Evolutionary conservation across 2,797 vertebrate genomes (phyloP).

Genomic region (Huso huso): DNA sequence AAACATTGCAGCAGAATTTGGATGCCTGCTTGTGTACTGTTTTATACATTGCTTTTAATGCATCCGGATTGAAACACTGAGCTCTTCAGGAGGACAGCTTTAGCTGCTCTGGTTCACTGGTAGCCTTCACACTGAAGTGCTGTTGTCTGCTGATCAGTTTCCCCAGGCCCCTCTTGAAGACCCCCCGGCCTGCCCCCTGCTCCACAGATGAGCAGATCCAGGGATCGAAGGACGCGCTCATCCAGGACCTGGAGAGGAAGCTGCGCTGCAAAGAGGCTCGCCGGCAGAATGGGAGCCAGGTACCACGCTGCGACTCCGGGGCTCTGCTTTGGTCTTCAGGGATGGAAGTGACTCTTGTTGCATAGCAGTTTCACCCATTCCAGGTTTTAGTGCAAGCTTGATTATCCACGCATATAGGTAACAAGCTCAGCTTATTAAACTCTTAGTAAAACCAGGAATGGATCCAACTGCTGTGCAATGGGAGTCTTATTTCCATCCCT

Average conservation of each 20-base stretch:
- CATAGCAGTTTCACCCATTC: too few relatives aligned
- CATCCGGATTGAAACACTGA: background rate
- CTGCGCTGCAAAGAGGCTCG: slow-evolving; percentile 78
- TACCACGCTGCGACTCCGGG: slow-evolving; percentile 23
- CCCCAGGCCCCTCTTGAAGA: slow-evolving; percentile 70
- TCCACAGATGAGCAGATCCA: slow-evolving; percentile 84
- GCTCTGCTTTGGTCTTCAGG: background rate
- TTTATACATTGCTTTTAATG: slow-evolving; percentile 38
- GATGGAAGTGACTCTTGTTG: too few relatives aligned
- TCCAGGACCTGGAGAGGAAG: slow-evolving; percentile 92
- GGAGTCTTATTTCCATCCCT: too few relatives aligned
- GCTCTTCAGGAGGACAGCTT: background rate
- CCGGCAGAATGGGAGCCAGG: slow-evolving; percentile 79
- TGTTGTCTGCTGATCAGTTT: slow-evolving; percentile 49
- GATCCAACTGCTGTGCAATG: too few relatives aligned
- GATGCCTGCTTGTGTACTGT: slow-evolving; percentile 41
- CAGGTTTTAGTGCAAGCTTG: too few relatives aligned
- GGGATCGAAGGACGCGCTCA: slow-evolving; percentile 90
- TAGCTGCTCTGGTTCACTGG: background rate
- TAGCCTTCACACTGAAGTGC: background rate
- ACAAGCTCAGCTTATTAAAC: too few relatives aligned
- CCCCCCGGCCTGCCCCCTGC: slow-evolving; percentile 57
- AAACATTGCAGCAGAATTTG: slow-evolving; percentile 16
- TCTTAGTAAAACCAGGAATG: too few relatives aligned
- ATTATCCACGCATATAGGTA: too few relatives aligned